Percentiles rank a stretch among this genome's conserved stretches.
Conservation (phyloP, 2,113 vertebrate genomes). For the Rhinopomastus cyanomelas region DNA sequence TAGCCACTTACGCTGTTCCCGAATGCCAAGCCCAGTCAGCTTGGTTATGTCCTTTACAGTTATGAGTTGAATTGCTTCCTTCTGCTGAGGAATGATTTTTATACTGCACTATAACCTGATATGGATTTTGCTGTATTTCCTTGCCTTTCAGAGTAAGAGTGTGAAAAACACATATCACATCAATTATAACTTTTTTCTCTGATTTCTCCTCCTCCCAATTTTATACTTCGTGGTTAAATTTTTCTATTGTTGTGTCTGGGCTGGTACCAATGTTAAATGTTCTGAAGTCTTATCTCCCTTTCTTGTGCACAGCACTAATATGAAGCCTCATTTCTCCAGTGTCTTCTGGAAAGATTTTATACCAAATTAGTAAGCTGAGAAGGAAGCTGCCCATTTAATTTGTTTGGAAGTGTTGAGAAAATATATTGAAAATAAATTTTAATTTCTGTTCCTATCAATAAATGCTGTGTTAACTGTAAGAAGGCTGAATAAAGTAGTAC, state of each 20-base stretch:
- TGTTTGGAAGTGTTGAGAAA: not conserved
- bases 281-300: not conserved
- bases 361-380: not conserved
- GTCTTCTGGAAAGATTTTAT: not conserved
- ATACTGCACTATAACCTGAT: rapidly evolving
- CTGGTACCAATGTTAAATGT: not conserved
- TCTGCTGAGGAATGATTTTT: not conserved
- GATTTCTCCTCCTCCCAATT: not conserved
- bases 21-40: not conserved
- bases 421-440: not conserved
- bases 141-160: not conserved
- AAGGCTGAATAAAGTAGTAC: not conserved
- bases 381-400: not conserved
- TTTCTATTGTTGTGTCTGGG: not conserved
- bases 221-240: not conserved
- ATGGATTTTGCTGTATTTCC: constrained; percentile 19
- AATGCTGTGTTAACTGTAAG: not conserved
- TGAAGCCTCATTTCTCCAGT: not conserved
- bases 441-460: not conserved
- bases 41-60: not conserved
- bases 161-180: not conserved
- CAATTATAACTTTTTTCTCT: not conserved
- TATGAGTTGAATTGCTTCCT: not conserved
- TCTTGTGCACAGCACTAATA: not conserved
- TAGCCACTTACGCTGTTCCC: not conserved